phyloP scores from a whole-genome alignment of 2,888 invertebrate species.

The Heliothis peltigera region DNA sequence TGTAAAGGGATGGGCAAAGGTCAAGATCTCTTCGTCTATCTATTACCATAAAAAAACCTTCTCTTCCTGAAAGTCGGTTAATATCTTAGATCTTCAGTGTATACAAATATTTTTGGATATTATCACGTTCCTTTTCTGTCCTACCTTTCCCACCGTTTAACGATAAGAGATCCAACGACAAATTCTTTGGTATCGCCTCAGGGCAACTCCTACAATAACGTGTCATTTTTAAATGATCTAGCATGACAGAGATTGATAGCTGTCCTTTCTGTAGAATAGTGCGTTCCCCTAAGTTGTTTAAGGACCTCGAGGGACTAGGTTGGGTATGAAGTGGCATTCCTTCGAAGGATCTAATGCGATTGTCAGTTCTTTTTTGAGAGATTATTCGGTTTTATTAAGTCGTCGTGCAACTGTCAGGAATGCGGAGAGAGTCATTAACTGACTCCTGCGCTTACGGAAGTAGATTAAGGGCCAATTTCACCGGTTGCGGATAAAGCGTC shows the following conservation, averaged over 20 bases:
- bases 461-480: no score
- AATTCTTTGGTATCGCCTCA: constrained; percentile 26
- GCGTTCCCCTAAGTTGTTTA: constrained; percentile 3
- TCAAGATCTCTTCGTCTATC: no score
- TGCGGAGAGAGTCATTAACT: no score
- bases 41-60: no score
- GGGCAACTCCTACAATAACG: constrained; percentile 36
- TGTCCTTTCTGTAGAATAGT: constrained; percentile 9
- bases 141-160: no score
- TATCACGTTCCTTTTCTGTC: neutral
- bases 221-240: constrained; percentile 43
- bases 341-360: neutral
- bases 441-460: no score
- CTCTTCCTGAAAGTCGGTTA: no score
- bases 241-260: constrained; percentile 41
- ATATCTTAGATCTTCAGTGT: neutral
- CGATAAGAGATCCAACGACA: constrained; percentile 30
- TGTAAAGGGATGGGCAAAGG: no score
- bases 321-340: neutral
- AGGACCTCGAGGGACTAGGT: neutral
- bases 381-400: no score
- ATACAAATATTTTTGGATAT: constrained; percentile 1
- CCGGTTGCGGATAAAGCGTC: no score
- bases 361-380: neutral
- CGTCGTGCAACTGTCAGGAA: no score